phyloP scores from a whole-genome alignment of 2,888 invertebrate species.

The Seira sanloemensis region DNA sequence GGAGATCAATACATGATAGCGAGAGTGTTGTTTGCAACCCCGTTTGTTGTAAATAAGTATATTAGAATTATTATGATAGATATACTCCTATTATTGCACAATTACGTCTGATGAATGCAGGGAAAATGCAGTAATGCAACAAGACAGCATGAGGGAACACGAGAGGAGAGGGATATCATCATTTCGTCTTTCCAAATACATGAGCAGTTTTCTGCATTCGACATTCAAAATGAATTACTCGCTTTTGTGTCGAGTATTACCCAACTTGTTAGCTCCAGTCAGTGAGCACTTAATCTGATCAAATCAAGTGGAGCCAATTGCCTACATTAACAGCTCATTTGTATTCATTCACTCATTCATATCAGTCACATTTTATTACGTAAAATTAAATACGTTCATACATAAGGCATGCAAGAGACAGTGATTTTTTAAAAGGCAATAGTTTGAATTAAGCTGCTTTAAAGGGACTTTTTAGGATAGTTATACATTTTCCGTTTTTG shows the following conservation, averaged over 20 bases:
- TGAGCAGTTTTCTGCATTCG: background rate
- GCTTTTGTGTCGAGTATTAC: background rate
- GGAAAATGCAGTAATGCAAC: slow-evolving; percentile 13
- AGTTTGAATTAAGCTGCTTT: no score
- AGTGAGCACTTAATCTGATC: slow-evolving; percentile 52
- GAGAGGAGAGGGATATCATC: no score
- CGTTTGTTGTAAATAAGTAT: slow-evolving; percentile 1
- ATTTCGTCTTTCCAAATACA: background rate
- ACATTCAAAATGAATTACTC: slow-evolving; percentile 16
- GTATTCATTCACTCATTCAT: slow-evolving; percentile 54
- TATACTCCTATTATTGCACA: background rate
- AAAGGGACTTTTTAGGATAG: no score
- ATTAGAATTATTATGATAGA: background rate
- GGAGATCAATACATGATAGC: slow-evolving; percentile 4
- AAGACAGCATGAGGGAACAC: background rate
- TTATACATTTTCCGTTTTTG: no score
- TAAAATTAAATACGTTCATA: background rate
- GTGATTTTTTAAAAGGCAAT: no score
- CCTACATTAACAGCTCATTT: slow-evolving; percentile 66
- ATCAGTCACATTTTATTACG: background rate
- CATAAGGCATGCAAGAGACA: no score
- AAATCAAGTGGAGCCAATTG: slow-evolving; percentile 68
- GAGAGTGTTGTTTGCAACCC: background rate
- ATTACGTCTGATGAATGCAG: background rate
- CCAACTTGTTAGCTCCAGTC: background rate